phyloP scores from a whole-genome alignment of 2,113 vertebrate species.

The Equus przewalskii region DNA sequence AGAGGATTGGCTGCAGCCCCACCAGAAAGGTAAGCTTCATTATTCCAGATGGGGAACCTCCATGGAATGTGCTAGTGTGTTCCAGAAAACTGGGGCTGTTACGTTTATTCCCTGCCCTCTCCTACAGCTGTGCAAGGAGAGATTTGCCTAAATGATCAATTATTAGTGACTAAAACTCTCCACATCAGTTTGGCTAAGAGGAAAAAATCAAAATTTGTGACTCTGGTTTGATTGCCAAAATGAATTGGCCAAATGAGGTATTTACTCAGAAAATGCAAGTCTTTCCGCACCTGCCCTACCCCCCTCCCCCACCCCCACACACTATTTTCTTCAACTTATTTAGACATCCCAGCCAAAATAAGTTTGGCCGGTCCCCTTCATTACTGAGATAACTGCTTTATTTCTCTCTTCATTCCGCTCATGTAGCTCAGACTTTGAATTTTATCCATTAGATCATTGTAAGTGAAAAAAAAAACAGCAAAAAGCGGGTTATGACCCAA shows the following conservation, averaged over 20 bases:
- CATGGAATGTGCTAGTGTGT: background rate
- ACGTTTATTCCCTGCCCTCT: background rate
- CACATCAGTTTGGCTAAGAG: background rate
- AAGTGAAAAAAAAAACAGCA: background rate
- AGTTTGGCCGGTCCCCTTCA: constrained; percentile 29
- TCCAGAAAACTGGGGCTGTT: background rate
- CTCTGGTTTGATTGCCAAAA: background rate
- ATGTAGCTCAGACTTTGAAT: constrained; percentile 29
- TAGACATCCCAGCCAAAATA: constrained; percentile 19
- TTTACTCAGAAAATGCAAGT: background rate
- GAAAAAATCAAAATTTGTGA: background rate
- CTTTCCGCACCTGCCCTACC: background rate
- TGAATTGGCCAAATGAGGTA: background rate
- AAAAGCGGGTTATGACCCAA: background rate
- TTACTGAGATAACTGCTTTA: constrained; percentile 63
- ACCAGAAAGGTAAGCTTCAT: background rate
- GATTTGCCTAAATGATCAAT: background rate
- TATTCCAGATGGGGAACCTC: background rate
- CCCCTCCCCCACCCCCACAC: background rate
- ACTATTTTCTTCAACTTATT: constrained; percentile 43
- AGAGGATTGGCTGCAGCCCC: background rate
- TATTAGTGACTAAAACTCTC: background rate
- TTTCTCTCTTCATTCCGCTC: constrained; percentile 66
- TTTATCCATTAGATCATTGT: constrained; percentile 49
- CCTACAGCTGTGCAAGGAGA: background rate